Evolutionary conservation across 2,888 invertebrate genomes (phyloP), one percentile per base, ranked within the genome.

Genomic region (Coelinius sp.): DNA sequence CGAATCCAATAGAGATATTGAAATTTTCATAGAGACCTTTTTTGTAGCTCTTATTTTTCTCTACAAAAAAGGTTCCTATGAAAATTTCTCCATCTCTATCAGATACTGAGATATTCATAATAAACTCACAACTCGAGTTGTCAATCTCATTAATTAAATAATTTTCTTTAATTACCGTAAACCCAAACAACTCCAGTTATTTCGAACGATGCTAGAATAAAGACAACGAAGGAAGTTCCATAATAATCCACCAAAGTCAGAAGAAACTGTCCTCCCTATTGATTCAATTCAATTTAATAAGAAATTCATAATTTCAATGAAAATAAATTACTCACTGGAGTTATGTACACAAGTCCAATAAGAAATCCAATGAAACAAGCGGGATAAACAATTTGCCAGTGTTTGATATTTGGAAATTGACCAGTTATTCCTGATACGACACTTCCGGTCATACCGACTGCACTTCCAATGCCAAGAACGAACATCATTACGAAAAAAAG

Each of bases 401-500:
- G 90, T 53, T 89, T 90, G 1, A 92, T 83, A 0, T 85, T 84
- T 0, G 93, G 92, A 83, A 93, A 94, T 41, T 92, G 89, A 82
- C 94, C 94, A 78, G 91, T 88, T 74, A 94, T 86, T 5, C 93
- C 91, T 0, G 93, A 93, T 81, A 93, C 92, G 75, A 93, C 89
- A 31, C 92, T 91, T 14, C 92, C 92, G 73, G 93, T 91, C 10
- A 94, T 88, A 0, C 93, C 93, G 7, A 93, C 93, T 12, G 92
- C 90, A 53, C 93, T 93, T 0, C 95, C 95, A 24, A 95, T 89
- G 8, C 94, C 95, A 75, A 95, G 88, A 2, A 94, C 92, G 75
- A 93, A 91, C 84, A 95, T 89, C 95, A 95, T 95, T 77, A 94
- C 88, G 90, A 95, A 95, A 89, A 95, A 95, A 12, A 95, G 86